phyloP scores from a whole-genome alignment of 2,113 vertebrate genomes.

The Scartelaos histophorus region DNA sequence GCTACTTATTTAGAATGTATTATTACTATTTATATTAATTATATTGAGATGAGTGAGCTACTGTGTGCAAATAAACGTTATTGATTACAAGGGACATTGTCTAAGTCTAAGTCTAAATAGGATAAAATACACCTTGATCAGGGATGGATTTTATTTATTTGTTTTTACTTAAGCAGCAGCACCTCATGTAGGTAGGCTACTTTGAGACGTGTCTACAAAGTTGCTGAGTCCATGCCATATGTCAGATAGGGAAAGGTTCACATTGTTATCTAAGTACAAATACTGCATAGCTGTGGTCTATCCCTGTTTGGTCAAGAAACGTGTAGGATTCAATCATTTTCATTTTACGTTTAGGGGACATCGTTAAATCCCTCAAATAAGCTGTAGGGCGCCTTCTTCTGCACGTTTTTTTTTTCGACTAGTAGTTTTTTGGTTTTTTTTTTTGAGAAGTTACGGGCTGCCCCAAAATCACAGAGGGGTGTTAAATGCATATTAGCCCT shows the following conservation, averaged over 20 bases:
- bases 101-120: neutral
- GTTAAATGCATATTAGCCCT: slow-evolving; percentile 13
- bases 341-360: neutral
- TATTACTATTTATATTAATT: too few relatives aligned
- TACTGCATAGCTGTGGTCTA: neutral
- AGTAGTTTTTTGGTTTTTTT: too few relatives aligned
- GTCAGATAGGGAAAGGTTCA: neutral
- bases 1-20: too few relatives aligned
- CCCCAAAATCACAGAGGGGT: neutral
- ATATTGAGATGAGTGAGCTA: too few relatives aligned
- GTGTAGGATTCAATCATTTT: neutral
- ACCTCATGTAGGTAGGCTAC: neutral
- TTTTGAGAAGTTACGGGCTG: neutral
- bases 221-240: neutral
- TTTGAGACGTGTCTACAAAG: neutral
- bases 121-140: neutral
- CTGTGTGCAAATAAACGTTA: too few relatives aligned
- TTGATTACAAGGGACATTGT: too few relatives aligned
- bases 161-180: neutral
- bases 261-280: neutral
- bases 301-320: neutral
- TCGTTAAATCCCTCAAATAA: neutral
- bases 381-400: neutral
- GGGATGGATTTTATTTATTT: neutral
- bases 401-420: neutral